Conservation (phyloP, 2,888 invertebrate genomes). For the Anthrax anthrax region DNA sequence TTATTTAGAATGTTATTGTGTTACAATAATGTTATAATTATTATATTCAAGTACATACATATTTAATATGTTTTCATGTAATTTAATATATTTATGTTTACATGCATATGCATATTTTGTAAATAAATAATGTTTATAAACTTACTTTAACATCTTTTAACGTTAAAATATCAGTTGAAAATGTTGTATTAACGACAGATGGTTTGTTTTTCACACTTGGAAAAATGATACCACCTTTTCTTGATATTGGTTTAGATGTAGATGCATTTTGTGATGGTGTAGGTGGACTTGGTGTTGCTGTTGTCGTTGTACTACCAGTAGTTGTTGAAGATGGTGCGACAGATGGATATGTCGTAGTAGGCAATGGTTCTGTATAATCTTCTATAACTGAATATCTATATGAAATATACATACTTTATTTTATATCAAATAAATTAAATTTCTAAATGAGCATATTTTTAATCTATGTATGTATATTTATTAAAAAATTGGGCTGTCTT, state of each 20-base stretch:
- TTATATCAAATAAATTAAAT: neutral
- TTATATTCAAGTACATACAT: too few relatives aligned
- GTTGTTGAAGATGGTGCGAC: slow-evolving; percentile 16
- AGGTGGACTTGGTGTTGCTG: slow-evolving; percentile 16
- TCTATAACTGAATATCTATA: slow-evolving; percentile 30
- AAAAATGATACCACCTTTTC: slow-evolving; percentile 77
- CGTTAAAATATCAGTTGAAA: slow-evolving; percentile 59
- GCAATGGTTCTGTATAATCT: slow-evolving; percentile 25
- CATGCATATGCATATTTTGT: too few relatives aligned
- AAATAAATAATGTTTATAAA: too few relatives aligned
- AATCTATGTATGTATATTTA: too few relatives aligned
- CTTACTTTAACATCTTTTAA: slow-evolving; percentile 75
- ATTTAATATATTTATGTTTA: too few relatives aligned
- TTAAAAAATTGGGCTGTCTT: too few relatives aligned
- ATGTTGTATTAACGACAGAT: slow-evolving; percentile 69
- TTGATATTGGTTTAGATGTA: slow-evolving; percentile 34
- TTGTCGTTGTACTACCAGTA: slow-evolving; percentile 16
- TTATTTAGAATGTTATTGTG: too few relatives aligned
- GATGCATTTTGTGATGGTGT: slow-evolving; percentile 14
- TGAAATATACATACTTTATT: slow-evolving; percentile 1
- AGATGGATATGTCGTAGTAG: slow-evolving; percentile 28
- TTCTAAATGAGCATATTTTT: too few relatives aligned
- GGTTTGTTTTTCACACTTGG: slow-evolving; percentile 86
- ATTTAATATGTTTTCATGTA: too few relatives aligned
- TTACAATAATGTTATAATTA: too few relatives aligned